These are phyloP conservation scores for Hydrocynus forskahlii DNA, from an alignment of 2,797 vertebrate genomes.

Conservation along the genomic window DNA sequence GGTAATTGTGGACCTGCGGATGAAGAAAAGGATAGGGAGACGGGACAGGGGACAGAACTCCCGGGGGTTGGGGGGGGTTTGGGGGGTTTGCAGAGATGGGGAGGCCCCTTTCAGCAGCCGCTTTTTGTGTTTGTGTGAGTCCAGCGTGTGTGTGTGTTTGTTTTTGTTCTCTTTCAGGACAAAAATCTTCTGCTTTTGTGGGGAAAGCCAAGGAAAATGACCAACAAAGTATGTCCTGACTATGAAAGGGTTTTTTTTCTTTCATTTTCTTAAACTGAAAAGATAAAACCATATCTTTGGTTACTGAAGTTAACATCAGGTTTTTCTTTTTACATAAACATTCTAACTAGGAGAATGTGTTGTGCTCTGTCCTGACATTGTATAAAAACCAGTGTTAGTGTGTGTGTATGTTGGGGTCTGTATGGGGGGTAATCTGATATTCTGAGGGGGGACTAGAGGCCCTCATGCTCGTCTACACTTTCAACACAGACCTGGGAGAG, in stretches of 20 bases:
- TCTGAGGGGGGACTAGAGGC: slow-evolving; percentile 71
- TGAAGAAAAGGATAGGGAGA: slow-evolving; percentile 67
- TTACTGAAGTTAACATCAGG: neutral
- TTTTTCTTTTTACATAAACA: too few species aligned
- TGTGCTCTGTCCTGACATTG: neutral
- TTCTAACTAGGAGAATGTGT: neutral
- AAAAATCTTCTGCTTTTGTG: neutral
- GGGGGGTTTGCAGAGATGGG: too few species aligned
- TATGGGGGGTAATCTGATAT: slow-evolving; percentile 76
- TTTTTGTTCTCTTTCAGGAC: too few species aligned
- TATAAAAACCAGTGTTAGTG: neutral
- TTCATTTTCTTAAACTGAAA: neutral
- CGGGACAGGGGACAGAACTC: slow-evolving; percentile 46
- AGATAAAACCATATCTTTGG: neutral
- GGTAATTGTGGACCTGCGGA: slow-evolving; percentile 71
- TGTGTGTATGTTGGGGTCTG: slow-evolving; percentile 29
- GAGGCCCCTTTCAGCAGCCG: slow-evolving; percentile 49
- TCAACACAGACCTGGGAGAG: slow-evolving; percentile 75
- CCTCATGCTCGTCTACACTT: slow-evolving; percentile 68
- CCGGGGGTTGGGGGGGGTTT: slow-evolving; percentile 46
- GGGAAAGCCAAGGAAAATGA: neutral
- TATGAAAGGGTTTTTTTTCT: too few species aligned
- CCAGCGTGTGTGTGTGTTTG: slow-evolving; percentile 10
- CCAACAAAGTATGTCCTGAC: neutral
- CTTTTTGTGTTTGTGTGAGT: slow-evolving; percentile 34